Percentiles rank a stretch among this genome's conserved stretches.
phyloP scores from a whole-genome alignment of 1,140 invertebrate genomes.

The Drosophila mayri region DNA sequence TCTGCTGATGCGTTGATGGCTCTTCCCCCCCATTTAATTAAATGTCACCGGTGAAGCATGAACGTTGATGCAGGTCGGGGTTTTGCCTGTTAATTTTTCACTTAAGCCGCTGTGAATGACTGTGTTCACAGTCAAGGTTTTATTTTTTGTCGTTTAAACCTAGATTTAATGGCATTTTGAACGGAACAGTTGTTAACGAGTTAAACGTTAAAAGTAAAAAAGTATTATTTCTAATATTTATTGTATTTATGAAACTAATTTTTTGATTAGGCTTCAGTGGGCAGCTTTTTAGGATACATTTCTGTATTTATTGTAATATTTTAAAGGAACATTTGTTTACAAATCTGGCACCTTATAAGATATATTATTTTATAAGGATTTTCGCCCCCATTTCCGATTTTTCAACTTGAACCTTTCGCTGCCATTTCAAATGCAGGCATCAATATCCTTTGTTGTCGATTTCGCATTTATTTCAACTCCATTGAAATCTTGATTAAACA shows the following conservation, averaged over 20 bases:
- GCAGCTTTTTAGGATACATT: too few species aligned
- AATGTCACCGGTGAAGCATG: slow-evolving; percentile 36
- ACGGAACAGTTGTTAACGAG: neutral
- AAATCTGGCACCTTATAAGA: too few species aligned
- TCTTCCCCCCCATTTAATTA: slow-evolving; percentile 28
- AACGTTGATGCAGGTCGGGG: slow-evolving; percentile 36
- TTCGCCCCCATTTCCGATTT: too few species aligned
- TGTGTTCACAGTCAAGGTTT: slow-evolving; percentile 14
- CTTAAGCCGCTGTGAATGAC: slow-evolving; percentile 8
- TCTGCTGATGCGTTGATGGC: slow-evolving; percentile 45
- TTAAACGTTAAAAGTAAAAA: too few species aligned
- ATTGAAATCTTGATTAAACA: slow-evolving; percentile 52
- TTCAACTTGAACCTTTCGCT: neutral
- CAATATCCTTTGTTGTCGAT: slow-evolving; percentile 20
- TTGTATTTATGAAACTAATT: neutral
- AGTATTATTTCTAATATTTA: neutral
- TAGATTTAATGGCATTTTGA: neutral
- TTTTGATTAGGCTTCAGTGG: neutral
- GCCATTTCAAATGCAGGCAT: slow-evolving; percentile 10
- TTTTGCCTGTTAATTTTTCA: slow-evolving; percentile 4
- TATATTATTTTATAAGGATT: too few species aligned
- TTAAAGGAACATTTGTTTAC: too few species aligned
- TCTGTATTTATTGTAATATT: neutral
- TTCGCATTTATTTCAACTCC: slow-evolving; percentile 31
- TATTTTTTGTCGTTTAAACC: neutral